These are phyloP conservation scores for Erannis defoliaria DNA, from an alignment of 2,888 invertebrate species.

Conservation along the genomic window DNA sequence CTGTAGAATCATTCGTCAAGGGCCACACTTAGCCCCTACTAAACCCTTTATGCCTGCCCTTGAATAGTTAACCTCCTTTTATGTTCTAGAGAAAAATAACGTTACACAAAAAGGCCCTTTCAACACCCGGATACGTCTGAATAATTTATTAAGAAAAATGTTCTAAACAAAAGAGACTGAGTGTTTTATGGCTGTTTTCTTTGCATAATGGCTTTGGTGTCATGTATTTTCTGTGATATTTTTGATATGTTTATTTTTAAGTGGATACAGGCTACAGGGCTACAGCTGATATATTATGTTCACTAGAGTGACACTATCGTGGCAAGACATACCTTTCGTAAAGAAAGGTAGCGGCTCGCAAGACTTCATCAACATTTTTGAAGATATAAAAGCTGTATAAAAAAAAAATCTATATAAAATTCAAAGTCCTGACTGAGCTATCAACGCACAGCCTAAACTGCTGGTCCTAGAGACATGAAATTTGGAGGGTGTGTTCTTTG, in stretches of 20 bases:
- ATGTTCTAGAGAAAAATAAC: conserved; percentile 63
- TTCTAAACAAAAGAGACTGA: conserved; percentile 58
- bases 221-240: conserved; percentile 34
- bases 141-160: conserved; percentile 71
- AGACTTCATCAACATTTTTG: no score
- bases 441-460: no score
- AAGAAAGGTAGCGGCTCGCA: no score
- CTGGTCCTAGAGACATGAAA: no score
- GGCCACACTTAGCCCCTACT: conserved; percentile 53
- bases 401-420: no score
- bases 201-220: conserved; percentile 36
- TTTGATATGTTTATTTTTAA: conserved; percentile 36
- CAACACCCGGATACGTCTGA: conserved; percentile 65
- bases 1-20: conserved; percentile 55
- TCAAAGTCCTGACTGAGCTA: no score
- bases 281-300: no score
- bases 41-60: conserved; percentile 58
- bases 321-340: no score
- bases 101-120: conserved; percentile 63
- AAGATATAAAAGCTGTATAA: no score
- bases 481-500: no score
- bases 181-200: conserved; percentile 56
- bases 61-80: conserved; percentile 60
- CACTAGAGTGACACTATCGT: no score
- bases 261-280: no score